Percentiles rank a stretch among this genome's conserved stretches.
phyloP scores from a whole-genome alignment of 2,797 vertebrate genomes.

The Leucoraja ocellata region DNA sequence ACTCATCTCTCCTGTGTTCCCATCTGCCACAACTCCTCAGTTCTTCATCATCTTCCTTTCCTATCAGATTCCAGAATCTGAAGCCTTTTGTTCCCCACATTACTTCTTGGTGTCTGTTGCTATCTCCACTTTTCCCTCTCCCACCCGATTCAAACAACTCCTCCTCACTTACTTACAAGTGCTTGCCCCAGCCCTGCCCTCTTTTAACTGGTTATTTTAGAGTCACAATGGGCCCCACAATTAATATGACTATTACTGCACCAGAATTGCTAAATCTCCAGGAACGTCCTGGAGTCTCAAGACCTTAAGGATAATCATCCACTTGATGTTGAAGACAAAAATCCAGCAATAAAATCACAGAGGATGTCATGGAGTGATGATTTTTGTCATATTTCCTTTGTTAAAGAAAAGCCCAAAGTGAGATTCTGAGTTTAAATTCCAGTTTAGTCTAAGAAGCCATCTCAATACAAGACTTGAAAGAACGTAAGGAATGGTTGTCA shows the following conservation, averaged over 20 bases:
- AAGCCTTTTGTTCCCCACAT: too few relatives aligned
- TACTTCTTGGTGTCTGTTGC: too few relatives aligned
- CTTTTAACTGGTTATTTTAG: too few relatives aligned
- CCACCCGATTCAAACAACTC: too few relatives aligned
- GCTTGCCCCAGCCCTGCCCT: too few relatives aligned
- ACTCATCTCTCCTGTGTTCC: too few relatives aligned
- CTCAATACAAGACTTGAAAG: not conserved
- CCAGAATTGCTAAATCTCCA: not conserved
- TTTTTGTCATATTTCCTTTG: not conserved
- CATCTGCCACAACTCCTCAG: too few relatives aligned
- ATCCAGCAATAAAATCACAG: not conserved
- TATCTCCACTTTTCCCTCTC: too few relatives aligned
- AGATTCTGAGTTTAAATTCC: not conserved
- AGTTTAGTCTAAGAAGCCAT: not conserved
- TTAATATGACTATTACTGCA: not conserved
- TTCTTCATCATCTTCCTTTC: too few relatives aligned
- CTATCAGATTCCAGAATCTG: too few relatives aligned
- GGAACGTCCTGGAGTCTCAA: not conserved
- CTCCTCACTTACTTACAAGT: too few relatives aligned
- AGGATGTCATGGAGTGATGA: not conserved
- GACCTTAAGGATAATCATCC: not conserved
- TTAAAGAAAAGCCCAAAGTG: not conserved
- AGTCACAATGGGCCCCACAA: not conserved
- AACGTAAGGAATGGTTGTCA: not conserved
- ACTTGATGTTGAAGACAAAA: not conserved